These are phyloP conservation scores for Drosophila acutilabella DNA, from an alignment of 2,888 invertebrate species.

Conservation along the genomic window DNA sequence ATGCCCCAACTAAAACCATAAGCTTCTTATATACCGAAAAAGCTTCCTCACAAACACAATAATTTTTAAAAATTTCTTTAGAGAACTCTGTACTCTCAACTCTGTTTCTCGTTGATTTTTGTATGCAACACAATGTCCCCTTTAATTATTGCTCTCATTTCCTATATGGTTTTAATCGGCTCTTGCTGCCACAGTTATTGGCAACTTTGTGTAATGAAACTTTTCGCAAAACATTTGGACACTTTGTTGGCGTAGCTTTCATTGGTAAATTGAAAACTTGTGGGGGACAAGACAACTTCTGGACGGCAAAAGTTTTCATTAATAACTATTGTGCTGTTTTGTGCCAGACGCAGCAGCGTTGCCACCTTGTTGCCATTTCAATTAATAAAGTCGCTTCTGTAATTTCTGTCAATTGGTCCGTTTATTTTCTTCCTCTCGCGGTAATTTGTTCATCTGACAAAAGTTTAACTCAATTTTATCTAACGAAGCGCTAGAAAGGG, in stretches of 20 bases:
- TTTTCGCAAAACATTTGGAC: constrained; percentile 21
- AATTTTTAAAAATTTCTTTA: no score
- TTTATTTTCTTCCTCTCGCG: constrained; percentile 4
- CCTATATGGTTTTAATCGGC: background rate
- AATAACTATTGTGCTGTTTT: constrained; percentile 43
- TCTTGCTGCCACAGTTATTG: background rate
- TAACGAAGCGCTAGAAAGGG: no score
- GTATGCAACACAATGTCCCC: background rate
- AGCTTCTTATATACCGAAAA: no score
- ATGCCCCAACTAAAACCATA: no score
- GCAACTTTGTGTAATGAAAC: constrained; percentile 10
- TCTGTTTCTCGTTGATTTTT: background rate
- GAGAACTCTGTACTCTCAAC: no score
- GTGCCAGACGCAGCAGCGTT: constrained; percentile 2
- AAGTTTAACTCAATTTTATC: constrained; percentile 12
- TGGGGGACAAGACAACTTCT: constrained; percentile 5
- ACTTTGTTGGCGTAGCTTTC: constrained; percentile 4
- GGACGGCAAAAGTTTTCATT: constrained; percentile 31
- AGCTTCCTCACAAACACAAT: no score
- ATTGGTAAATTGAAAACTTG: constrained; percentile 29
- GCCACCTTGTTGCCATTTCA: constrained; percentile 38
- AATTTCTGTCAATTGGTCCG: constrained; percentile 27
- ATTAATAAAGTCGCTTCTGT: constrained; percentile 25
- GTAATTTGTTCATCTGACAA: background rate
- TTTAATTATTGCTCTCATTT: background rate